Base-by-base conservation (phyloP, 2,113 vertebrate species). In the Trachemys scripta region DNA sequence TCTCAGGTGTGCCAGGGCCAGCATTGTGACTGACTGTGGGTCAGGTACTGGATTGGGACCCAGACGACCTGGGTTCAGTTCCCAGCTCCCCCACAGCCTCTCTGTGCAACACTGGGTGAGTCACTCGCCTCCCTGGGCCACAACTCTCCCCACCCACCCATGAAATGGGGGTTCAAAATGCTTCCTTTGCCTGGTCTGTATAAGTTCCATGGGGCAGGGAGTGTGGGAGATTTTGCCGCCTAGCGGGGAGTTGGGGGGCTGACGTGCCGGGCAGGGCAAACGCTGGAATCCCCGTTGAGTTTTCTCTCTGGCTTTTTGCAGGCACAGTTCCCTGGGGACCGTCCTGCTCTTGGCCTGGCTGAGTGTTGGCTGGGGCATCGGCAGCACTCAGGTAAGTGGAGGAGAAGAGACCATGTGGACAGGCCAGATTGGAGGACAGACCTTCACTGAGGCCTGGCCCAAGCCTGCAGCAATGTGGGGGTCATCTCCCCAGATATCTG, bases 341-440 rank as follows among this genome's bases (percentile, higher is more conserved):
- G 84, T 84, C 11, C 95, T 97, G 80, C 85, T 98, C 51, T 85
- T 98, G 86, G 95, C 96, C 49, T 96, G 97, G 96, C 80, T 85
- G 83, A 90, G 97, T 62, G 91, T 97, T 84, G 75, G 59, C 91
- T 96, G 97, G 17, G 50, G 51, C 29, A 4, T 51, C 9, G 49
- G 65, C 89, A 42, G 47, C 1, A 90, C 90, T 42, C 98, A 98
- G 98, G 98, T 98, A 95, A 96, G 94, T n/a, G 65, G 47, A 80
- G 42, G 51, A 7, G 8, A 27, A 6, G 51, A 51, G 35, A 5
- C 42, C 14, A 3, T 16, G 35, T 29, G 42, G 35, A 11, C 42
- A n/a, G 29, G 35, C 1, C 10, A 49, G 12, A 27, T 8, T 17
- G 51, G 82, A 14, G 76, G 24, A 6, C 22, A 1, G 2, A 65